Evolutionary conservation across 1,140 invertebrate species (phyloP), one percentile per base, ranked within the genome.

Genomic region (Lucilia cuprina): DNA sequence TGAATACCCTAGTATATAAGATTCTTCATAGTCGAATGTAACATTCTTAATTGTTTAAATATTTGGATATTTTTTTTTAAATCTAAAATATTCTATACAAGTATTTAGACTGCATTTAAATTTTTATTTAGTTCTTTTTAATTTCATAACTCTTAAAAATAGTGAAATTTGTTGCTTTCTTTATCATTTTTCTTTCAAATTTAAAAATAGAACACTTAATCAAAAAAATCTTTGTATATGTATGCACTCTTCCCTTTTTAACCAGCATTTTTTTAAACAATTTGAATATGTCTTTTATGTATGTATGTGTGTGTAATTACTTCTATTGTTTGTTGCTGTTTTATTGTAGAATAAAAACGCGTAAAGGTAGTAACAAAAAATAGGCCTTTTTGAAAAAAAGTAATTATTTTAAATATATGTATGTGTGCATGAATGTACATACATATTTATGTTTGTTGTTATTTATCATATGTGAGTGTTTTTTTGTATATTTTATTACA

Each of bases 161-260:
- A 41, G 74, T 77, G 74, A 77, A 77, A 19, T 77, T 77, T 41
- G 13, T 77, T 77, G n/a, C n/a, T n/a, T 41, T 17, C 34, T 4
- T 77, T 41, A 35, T 77, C n/a, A n/a, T 60, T 60, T 60, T 60
- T 60, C n/a, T 13, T 5, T 1, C 55, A 60, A 14, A 77, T 41
- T 12, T 19, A 49, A 10, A 78, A 78, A 78, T 49, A 49, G 41
- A 78, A 47, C 77, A 49, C 35, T 49, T 78, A n/a, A 80, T 80
- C 41, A 49, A 21, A 49, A 41, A 78, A 80, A 49, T 80, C 77
- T 80, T 80, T 49, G n/a, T 80, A 13, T 2, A n/a, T 80, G 8
- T n/a, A 80, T 80, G 12, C 19, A 10, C 77, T 19, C 34, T 35
- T 13, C 41, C 17, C 74, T 21, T 55, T n/a, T 19, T 19, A 47